phyloP scores from a whole-genome alignment of 2,113 vertebrate species.

The Lophochroa leadbeateri region DNA sequence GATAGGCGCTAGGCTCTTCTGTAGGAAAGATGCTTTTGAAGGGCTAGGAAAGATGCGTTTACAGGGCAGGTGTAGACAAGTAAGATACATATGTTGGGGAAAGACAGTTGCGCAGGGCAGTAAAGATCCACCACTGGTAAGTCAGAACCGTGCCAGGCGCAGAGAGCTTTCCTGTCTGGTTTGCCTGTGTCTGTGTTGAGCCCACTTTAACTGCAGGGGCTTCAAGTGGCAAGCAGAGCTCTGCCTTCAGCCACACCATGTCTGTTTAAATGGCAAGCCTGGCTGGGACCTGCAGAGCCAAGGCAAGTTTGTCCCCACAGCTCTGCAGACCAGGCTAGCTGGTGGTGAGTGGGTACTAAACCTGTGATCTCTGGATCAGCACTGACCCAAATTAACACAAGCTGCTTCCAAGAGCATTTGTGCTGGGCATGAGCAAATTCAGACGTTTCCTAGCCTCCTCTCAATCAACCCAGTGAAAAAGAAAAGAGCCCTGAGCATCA shows the following conservation, averaged over 20 bases:
- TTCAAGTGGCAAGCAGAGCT: accelerated
- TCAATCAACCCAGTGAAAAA: not conserved
- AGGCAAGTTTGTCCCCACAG: not conserved
- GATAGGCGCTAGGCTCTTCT: not conserved
- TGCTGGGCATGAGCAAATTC: not conserved
- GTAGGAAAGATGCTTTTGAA: not conserved
- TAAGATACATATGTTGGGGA: accelerated
- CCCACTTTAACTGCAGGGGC: accelerated
- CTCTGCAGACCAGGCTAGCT: accelerated
- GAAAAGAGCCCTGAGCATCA: not conserved
- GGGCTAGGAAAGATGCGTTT: not conserved
- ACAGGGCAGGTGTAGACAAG: not conserved
- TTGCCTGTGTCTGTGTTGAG: accelerated
- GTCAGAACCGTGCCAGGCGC: not conserved
- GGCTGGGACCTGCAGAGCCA: not conserved
- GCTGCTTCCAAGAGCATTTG: not conserved
- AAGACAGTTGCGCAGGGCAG: not conserved
- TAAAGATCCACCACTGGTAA: not conserved
- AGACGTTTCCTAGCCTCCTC: not conserved
- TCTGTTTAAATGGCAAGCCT: not conserved
- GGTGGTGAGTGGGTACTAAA: not conserved
- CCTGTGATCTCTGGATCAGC: not conserved
- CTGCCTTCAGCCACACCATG: not conserved
- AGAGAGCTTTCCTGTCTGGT: not conserved
- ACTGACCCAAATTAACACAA: not conserved